Evolutionary conservation across 2,888 invertebrate genomes (phyloP).

Genomic region (Eueremaeus valkanovi): DNA sequence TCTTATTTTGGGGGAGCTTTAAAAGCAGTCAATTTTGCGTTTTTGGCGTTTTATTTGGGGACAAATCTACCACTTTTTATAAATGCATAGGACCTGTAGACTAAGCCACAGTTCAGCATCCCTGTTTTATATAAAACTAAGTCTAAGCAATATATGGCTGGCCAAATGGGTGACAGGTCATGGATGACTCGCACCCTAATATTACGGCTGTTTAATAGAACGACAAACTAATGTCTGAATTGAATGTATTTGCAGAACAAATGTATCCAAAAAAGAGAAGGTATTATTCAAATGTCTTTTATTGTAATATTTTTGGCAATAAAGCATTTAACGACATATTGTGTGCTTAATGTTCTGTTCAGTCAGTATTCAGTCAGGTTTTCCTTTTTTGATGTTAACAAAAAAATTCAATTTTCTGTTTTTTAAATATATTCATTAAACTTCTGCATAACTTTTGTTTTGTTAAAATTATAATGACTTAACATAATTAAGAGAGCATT

Average conservation of each 20-base stretch:
- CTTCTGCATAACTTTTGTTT: neutral
- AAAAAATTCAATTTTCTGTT: neutral
- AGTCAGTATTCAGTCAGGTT: too few relatives aligned
- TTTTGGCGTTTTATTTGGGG: too few relatives aligned
- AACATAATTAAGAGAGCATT: neutral
- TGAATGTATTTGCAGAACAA: conserved; percentile 32
- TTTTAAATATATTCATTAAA: neutral
- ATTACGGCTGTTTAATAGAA: neutral
- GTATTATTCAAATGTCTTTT: conserved; percentile 1
- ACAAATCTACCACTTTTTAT: too few relatives aligned
- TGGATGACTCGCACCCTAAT: neutral
- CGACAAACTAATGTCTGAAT: neutral
- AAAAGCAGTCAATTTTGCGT: too few relatives aligned
- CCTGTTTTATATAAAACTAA: too few relatives aligned
- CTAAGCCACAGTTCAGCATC: too few relatives aligned
- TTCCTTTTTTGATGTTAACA: neutral
- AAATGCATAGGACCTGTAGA: too few relatives aligned
- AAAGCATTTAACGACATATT: conserved; percentile 18
- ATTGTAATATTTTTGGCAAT: conserved; percentile 3
- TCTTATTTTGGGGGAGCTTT: too few relatives aligned
- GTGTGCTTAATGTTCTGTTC: neutral
- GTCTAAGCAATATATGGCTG: neutral
- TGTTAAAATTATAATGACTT: neutral
- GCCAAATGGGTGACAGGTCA: neutral
- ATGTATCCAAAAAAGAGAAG: neutral